Evolutionary conservation across 1,140 invertebrate genomes (phyloP).

Genomic region (Brachionus koreanus): DNA sequence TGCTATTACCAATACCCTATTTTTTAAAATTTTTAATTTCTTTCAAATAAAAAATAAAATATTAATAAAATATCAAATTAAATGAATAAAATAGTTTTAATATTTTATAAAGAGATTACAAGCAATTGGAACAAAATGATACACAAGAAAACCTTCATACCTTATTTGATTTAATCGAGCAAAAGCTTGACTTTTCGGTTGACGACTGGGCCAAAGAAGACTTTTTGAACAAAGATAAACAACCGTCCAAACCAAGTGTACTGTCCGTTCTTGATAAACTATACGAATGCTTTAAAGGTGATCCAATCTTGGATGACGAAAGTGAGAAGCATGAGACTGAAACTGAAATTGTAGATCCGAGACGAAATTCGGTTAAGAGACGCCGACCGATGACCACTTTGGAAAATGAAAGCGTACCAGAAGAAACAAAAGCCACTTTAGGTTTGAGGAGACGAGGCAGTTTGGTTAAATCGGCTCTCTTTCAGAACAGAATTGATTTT

Average conservation of each 20-base stretch:
- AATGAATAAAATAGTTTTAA: too few species aligned
- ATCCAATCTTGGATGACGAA: neutral
- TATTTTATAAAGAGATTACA: too few species aligned
- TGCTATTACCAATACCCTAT: too few species aligned
- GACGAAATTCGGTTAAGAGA: neutral
- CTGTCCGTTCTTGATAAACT: neutral
- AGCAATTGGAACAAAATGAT: neutral
- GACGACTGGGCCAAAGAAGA: neutral
- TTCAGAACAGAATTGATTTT: conserved; percentile 20
- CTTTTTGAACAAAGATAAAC: neutral
- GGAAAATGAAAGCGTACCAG: neutral
- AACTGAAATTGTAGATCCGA: neutral
- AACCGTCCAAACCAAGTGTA: neutral
- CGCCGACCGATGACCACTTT: neutral
- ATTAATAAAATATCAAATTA: too few species aligned
- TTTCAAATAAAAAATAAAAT: too few species aligned
- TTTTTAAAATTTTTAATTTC: too few species aligned
- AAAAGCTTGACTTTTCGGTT: neutral
- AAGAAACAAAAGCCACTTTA: neutral
- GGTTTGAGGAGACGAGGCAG: neutral
- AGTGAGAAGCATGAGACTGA: neutral
- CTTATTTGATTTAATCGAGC: neutral
- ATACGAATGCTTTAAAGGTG: neutral
- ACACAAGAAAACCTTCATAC: neutral
- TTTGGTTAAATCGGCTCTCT: conserved; percentile 15